These are phyloP conservation scores for Passer montanus DNA, from an alignment of 2,113 vertebrate genomes.

Conservation along the genomic window DNA sequence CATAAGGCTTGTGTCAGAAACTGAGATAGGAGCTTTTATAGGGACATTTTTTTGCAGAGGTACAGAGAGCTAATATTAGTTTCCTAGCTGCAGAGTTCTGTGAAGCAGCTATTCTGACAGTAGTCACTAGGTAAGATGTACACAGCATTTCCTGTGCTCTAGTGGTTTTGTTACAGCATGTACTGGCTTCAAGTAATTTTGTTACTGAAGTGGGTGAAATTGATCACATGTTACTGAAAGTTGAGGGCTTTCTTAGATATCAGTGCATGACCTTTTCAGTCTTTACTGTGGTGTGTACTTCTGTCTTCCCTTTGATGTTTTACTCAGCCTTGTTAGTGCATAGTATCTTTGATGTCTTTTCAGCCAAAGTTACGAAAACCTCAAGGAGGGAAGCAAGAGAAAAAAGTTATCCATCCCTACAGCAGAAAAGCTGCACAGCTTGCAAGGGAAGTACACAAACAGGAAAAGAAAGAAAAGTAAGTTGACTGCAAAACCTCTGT, in stretches of 20 bases:
- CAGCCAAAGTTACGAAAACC: slow-evolving; percentile 87
- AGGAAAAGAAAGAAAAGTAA: slow-evolving; percentile 87
- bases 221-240: background rate
- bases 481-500: background rate
- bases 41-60: background rate
- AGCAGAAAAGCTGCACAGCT: slow-evolving; percentile 94
- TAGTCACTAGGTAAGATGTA: background rate
- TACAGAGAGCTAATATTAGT: background rate
- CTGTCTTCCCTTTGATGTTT: background rate
- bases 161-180: background rate
- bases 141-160: background rate
- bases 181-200: background rate
- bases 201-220: background rate
- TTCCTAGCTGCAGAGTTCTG: background rate
- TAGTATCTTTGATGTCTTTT: slow-evolving; percentile 37
- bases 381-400: slow-evolving; percentile 77
- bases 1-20: background rate
- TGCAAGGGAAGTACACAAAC: slow-evolving; percentile 81
- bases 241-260: background rate
- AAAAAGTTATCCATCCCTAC: slow-evolving; percentile 89
- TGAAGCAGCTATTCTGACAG: background rate
- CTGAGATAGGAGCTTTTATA: background rate
- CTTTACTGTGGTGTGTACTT: background rate
- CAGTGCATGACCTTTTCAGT: background rate
- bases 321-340: background rate